Base-by-base conservation (phyloP, 2,888 invertebrate genomes). In the Lasioglossum figueresi region DNA sequence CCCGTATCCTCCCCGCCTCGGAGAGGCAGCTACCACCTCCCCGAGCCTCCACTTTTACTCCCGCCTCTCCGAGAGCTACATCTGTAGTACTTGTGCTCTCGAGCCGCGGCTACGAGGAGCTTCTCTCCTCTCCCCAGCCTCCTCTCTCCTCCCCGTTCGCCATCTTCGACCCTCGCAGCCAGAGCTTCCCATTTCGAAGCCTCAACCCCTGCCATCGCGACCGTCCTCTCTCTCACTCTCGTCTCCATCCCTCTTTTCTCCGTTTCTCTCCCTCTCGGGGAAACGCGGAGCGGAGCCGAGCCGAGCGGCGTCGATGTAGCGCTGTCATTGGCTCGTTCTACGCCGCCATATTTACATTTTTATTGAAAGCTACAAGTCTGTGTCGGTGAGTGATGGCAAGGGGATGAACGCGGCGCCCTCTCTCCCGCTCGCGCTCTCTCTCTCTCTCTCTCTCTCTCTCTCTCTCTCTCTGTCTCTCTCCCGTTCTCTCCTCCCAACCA, bases 281-380 rank as follows among this genome's bases (percentile, higher is more conserved):
- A 76, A 78, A 77, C 85, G 82, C 87, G 90, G 81, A 88, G 86
- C 85, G n/a, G 8, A 52, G 52, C 52, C 52, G 63, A 63, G 63
- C 59, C 5, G 27, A 43, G 72, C 72, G 90, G 92, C 92, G 93
- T 93, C 94, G 93, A 93, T 94, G 94, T 94, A 93, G 94, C 94
- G 92, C 94, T 94, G 94, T 94, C 95, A 95, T 94, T 95, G 95
- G 95, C 94, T 94, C 94, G 94, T 93, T 94, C 92, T 91, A 93
- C 92, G 94, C 94, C 93, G 94, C 94, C 95, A 95, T 95, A 95
- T 95, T 95, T 95, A 95, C 95, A 95, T 95, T 95, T 95, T 95
- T 95, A 95, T 95, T 94, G 95, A 95, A 95, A 95, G 94, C 94
- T 94, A 94, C 93, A 92, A 92, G 92, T 92, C 92, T 92, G 92